phyloP scores from a whole-genome alignment of 2,888 invertebrate species.

The Caenorhabditis sp. region DNA sequence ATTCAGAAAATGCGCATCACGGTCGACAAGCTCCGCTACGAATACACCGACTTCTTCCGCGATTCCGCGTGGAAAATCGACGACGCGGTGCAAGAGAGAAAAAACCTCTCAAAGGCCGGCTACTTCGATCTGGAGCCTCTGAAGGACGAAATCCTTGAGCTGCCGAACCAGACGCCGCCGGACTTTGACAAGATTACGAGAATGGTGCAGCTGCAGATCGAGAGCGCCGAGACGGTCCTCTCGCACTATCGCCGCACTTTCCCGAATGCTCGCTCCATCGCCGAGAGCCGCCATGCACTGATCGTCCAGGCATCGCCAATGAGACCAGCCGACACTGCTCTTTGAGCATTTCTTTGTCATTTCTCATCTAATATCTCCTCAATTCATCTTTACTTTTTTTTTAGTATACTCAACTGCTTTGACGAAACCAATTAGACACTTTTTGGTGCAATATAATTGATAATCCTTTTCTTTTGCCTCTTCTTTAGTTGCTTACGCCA shows the following conservation, averaged over 20 bases:
- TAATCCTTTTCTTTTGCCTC: neutral
- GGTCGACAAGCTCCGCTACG: neutral
- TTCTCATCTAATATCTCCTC: too few relatives aligned
- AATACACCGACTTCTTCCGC: conserved; percentile 9
- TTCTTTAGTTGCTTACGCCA: too few relatives aligned
- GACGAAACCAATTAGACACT: too few relatives aligned
- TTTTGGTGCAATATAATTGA: too few relatives aligned
- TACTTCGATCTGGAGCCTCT: neutral
- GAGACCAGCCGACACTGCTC: too few relatives aligned
- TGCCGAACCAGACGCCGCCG: neutral
- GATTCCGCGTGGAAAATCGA: conserved; percentile 16
- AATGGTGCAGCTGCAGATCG: neutral
- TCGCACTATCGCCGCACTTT: too few relatives aligned
- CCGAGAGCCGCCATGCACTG: too few relatives aligned
- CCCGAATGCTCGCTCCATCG: too few relatives aligned
- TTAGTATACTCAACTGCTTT: neutral
- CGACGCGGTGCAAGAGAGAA: neutral
- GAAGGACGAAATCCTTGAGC: neutral
- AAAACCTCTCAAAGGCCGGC: neutral
- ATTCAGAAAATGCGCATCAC: neutral
- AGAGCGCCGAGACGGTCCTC: too few relatives aligned
- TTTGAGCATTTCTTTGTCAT: too few relatives aligned
- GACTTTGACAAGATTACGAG: neutral
- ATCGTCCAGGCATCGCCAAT: too few relatives aligned
- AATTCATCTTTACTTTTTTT: too few relatives aligned